phyloP scores from a whole-genome alignment of 2,888 invertebrate genomes.

The Drosophila koepferae region DNA sequence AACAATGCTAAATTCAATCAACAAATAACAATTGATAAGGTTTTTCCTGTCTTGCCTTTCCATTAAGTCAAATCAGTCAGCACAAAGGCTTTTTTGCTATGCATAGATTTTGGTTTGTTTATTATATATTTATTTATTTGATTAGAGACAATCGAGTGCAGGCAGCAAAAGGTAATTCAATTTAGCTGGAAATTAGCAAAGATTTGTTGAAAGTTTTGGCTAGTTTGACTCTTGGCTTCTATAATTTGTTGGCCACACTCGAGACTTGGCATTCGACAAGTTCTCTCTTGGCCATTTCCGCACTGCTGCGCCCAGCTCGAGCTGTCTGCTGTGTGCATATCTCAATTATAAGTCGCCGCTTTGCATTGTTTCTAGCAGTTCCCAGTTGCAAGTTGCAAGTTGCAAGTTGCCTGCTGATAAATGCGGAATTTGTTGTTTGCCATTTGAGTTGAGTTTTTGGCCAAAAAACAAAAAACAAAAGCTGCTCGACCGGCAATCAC shows the following conservation, averaged over 20 bases:
- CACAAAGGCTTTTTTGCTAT: neutral
- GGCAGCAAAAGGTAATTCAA: neutral
- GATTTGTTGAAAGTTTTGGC: too few species aligned
- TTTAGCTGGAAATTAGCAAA: neutral
- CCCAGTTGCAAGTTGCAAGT: constrained; percentile 17
- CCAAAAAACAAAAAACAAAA: constrained; percentile 25
- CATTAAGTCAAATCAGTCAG: constrained; percentile 2
- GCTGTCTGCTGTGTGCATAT: constrained; percentile 36
- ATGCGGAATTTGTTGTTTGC: constrained; percentile 64
- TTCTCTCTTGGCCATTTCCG: constrained; percentile 37
- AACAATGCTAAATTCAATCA: constrained; percentile 1
- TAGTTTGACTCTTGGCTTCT: neutral
- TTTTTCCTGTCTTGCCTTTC: neutral
- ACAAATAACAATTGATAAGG: constrained; percentile 5
- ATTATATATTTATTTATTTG: neutral
- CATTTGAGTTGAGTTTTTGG: constrained; percentile 50
- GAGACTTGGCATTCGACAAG: neutral
- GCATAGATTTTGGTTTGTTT: neutral
- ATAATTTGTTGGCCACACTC: neutral
- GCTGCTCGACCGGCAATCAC: constrained; percentile 23
- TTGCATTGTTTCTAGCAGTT: constrained; percentile 23
- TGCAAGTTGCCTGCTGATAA: constrained; percentile 47
- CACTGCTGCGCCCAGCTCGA: neutral
- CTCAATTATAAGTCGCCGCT: constrained; percentile 47
- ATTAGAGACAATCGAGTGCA: neutral